A percentile compares a stretch with the other conserved stretches of the same genome.
These are phyloP conservation scores for Drosophila falleni DNA, from an alignment of 2,888 invertebrate genomes.

Conservation along the genomic window DNA sequence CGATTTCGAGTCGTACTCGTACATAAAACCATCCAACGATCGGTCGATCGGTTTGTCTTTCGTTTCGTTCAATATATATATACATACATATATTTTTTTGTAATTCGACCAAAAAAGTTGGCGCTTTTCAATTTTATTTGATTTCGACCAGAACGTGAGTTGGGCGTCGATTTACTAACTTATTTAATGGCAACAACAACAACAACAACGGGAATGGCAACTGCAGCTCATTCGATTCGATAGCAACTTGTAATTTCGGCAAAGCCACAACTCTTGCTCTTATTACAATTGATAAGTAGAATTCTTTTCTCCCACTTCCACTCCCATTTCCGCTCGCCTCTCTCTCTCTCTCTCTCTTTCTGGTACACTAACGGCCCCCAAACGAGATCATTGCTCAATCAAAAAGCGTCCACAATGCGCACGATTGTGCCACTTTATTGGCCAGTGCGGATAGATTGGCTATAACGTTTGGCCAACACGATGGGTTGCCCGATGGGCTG, in stretches of 20 bases:
- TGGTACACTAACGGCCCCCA: conserved; percentile 18
- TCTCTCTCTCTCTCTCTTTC: too few relatives aligned
- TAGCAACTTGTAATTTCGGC: conserved; percentile 65
- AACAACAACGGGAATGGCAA: too few relatives aligned
- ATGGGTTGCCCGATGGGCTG: conserved; percentile 39
- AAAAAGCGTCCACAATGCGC: conserved; percentile 74
- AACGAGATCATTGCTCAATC: conserved; percentile 78
- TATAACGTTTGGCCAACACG: conserved; percentile 32
- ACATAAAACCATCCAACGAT: conserved; percentile 42
- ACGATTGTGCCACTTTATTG: conserved; percentile 81
- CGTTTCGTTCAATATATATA: conserved; percentile 2
- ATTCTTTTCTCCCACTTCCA: conserved; percentile 5
- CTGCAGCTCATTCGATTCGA: conserved; percentile 45
- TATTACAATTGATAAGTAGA: conserved; percentile 56
- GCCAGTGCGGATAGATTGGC: conserved; percentile 64
- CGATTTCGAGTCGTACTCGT: conserved; percentile 62
- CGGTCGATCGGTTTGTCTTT: conserved; percentile 21
- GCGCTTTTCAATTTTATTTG: conserved; percentile 68
- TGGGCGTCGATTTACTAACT: conserved; percentile 74
- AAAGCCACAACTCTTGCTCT: conserved; percentile 29
- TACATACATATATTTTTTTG: conserved; percentile 1
- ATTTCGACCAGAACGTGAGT: conserved; percentile 74
- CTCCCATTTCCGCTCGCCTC: background rate
- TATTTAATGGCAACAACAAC: conserved; percentile 65
- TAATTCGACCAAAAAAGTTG: conserved; percentile 40